Evolutionary conservation across 2,797 vertebrate species (phyloP), one percentile per base, ranked within the genome.

Genomic region (Spinus pinus): DNA sequence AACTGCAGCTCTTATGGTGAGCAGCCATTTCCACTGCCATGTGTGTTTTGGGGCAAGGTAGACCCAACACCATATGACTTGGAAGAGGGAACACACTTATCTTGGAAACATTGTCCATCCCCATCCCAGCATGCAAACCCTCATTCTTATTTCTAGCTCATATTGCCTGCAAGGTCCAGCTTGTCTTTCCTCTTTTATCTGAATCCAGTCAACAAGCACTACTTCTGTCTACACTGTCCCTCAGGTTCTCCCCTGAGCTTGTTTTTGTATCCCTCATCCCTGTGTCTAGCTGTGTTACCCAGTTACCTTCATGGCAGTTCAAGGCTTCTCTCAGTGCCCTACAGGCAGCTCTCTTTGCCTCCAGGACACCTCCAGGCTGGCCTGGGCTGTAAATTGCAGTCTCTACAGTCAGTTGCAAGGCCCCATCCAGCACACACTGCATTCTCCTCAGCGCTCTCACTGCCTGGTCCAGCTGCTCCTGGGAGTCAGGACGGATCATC

Each of bases 361-460:
- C 90, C 33, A 94, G 84, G 50, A 70, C 49, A 42, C 95, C 79
- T 35, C 74, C 93, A 15, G 95, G 91, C 37, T 96, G 95, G 46
- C 91, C 69, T 8, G 96, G 97, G 42, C 80, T 80, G 77, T 97
- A 97, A 42, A 96, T 75, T 0, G 90, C 97, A 1, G 96, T 90
- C 86, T 97, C 96, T 73, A 98, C 97, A 20, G 96, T 94, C 42
- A 95, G 22, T 10, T 91, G 69, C 83, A 73, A 66, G 62, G 89
- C 88, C 7, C 39, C 79, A 39, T 81, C 88, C 81, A 97, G 87
- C 61, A 91, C 51, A 6, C 57, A 86, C 37, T 91, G 96, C 75
- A 86, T 88, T 66, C 88, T 95, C 74, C 90, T 56, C 6, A 94
- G 81, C 0, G n/a, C 96, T 88, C 25, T 67, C 47, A 22, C 53